Base-by-base conservation (phyloP, 2,888 invertebrate genomes). In the Caenorhabditis auriculariae region DNA sequence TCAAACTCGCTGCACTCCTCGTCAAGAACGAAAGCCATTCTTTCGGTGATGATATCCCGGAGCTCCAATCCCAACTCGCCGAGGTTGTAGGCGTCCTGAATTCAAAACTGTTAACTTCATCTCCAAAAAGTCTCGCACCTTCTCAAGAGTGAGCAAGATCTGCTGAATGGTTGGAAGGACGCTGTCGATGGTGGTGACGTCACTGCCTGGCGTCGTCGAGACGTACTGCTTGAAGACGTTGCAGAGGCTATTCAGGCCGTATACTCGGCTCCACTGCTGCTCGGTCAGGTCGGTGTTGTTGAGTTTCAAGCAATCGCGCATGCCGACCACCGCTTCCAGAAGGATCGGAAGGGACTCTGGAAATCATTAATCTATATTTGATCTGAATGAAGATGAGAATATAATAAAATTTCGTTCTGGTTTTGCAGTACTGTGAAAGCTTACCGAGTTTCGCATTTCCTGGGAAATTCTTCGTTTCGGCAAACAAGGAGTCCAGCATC, bases 101-200 rank as follows among this genome's bases (percentile, higher is more conserved):
- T 46, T 24, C 26, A 35, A 35, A 15, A 5, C 5, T 3, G 17
- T 47, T 32, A 26, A 15, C 15, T 17, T 15, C 7, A 35, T 15
- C 35, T n/a, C 9, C 35, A 35, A n/a, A 35, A 35, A 35, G 9
- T 9, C n/a, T 9, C 28, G 7, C 39, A 70, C 74, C 66, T 70
- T 69, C n/a, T 77, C 69, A 3, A 77, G 49, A 17, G 62, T 54
- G 24, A 60, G 57, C 17, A 57, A 39, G 5, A 77, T 52, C 51
- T 77, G 75, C 60, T 69, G 58, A 32, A 77, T 39, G 4, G 73
- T 66, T n/a, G 77, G 77, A 24, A 77, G 64, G 12, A 74, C 75
- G 5, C 68, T 69, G 41, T 77, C 77, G n/a, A 77, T 69, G 3
- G 77, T 74, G 15, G 66, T 57, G 43, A 64, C 62, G 37, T 63